Conservation (phyloP, 2,797 vertebrate genomes). For the Bucorvus abyssinicus region DNA sequence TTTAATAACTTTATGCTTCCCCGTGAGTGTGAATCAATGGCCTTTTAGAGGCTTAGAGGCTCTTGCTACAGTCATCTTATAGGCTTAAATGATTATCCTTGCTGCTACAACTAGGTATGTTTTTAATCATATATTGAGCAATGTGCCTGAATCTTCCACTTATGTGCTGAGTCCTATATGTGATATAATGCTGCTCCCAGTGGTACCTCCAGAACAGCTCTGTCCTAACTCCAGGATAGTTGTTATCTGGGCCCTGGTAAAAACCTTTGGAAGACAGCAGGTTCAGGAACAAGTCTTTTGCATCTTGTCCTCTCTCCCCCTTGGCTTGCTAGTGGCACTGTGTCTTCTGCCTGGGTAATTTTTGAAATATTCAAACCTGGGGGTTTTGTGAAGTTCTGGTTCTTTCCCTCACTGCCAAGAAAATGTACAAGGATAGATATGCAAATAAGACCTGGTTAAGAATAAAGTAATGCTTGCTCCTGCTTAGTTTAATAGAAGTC, state of each 20-base stretch:
- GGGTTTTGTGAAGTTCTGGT: background rate
- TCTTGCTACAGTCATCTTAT: conserved; percentile 1
- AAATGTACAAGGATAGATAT: background rate
- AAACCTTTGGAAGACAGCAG: background rate
- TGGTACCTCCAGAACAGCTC: background rate
- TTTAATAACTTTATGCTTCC: conserved; percentile 10
- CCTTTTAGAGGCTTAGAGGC: background rate
- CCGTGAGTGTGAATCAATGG: background rate
- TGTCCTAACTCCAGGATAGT: background rate
- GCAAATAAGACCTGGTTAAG: background rate
- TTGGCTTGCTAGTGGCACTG: background rate
- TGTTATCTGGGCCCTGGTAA: background rate
- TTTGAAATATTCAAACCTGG: background rate
- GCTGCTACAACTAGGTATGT: background rate
- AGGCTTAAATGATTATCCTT: conserved; percentile 35
- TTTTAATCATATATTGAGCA: conserved; percentile 3
- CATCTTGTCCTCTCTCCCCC: background rate
- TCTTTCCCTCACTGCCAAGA: background rate
- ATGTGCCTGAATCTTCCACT: background rate
- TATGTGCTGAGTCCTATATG: fast-evolving
- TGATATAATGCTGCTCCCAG: background rate
- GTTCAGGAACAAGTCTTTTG: background rate
- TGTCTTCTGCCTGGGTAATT: background rate
- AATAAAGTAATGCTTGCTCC: background rate
- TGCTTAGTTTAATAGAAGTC: background rate